Conservation (phyloP, 2,888 invertebrate species). For the Sesia apiformis region DNA sequence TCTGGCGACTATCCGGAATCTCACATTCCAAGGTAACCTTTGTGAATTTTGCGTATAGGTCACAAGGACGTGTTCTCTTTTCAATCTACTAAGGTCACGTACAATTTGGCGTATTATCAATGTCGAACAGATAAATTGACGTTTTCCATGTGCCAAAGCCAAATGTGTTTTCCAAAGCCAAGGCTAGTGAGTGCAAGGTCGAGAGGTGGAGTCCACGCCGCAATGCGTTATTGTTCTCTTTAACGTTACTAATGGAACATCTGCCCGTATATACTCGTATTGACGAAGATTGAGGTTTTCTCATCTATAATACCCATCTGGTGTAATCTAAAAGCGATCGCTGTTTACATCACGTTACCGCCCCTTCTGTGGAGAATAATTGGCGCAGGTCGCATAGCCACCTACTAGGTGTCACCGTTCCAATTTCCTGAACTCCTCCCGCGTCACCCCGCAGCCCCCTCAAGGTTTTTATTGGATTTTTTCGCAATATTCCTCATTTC, state of each 20-base stretch:
- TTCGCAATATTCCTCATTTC: conserved; percentile 55
- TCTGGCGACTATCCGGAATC: conserved; percentile 27
- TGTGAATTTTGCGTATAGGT: conserved; percentile 15
- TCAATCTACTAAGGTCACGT: conserved; percentile 8
- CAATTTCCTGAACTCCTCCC: conserved; percentile 45
- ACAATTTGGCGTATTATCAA: conserved; percentile 26
- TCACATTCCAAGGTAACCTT: conserved; percentile 17
- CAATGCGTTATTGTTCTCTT: not conserved
- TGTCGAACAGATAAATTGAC: conserved; percentile 11
- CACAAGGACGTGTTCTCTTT: conserved; percentile 4
- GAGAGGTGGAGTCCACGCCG: conserved; percentile 15
- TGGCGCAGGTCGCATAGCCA: conserved; percentile 28
- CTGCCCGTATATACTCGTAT: too few relatives aligned
- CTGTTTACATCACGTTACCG: conserved; percentile 21
- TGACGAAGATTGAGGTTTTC: too few relatives aligned
- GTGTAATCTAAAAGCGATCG: conserved; percentile 21
- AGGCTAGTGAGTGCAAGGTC: conserved; percentile 21
- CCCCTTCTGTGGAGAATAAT: conserved; percentile 20
- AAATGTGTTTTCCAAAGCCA: conserved; percentile 23
- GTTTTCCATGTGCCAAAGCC: conserved; percentile 7
- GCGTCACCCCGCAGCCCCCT: conserved; percentile 14
- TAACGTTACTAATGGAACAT: too few relatives aligned
- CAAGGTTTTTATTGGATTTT: conserved; percentile 49
- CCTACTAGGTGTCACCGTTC: conserved; percentile 46
- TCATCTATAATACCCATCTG: conserved; percentile 14